A percentile compares a stretch with the other conserved stretches of the same genome.
Evolutionary conservation across 2,888 invertebrate species (phyloP).

Genomic region (Gortyna flavago): DNA sequence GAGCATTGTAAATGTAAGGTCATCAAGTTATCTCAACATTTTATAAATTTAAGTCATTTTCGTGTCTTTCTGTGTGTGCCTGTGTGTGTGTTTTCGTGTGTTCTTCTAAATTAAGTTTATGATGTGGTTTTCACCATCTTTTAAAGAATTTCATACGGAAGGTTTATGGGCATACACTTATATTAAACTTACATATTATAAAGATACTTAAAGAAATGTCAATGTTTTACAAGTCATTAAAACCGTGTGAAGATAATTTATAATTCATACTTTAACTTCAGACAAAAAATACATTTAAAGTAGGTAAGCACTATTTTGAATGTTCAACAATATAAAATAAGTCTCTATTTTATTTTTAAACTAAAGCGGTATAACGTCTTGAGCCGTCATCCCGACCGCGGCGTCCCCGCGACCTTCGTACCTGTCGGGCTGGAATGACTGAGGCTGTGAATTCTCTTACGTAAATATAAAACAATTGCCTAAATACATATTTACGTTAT

Average conservation of each 20-base stretch:
- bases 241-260: neutral
- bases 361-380: slow-evolving; percentile 6
- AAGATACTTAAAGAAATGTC: neutral
- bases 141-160: neutral
- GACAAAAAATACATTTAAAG: neutral
- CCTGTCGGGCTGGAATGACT: neutral
- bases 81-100: no score
- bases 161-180: neutral
- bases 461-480: neutral
- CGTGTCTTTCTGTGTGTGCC: neutral
- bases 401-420: slow-evolving; percentile 1
- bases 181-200: neutral
- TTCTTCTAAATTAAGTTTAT: neutral
- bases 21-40: neutral
- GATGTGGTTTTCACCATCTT: neutral
- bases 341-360: slow-evolving; percentile 13
- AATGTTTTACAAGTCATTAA: neutral
- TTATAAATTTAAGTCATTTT: neutral
- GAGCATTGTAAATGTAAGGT: neutral
- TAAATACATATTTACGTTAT: neutral
- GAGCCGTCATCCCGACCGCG: slow-evolving; percentile 1
- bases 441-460: slow-evolving; percentile 5
- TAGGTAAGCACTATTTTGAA: neutral
- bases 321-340: neutral
- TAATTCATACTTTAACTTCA: neutral